A percentile compares a stretch with the other conserved stretches of the same genome.
phyloP scores from a whole-genome alignment of 1,140 invertebrate species.

The Odontomachus brunneus region DNA sequence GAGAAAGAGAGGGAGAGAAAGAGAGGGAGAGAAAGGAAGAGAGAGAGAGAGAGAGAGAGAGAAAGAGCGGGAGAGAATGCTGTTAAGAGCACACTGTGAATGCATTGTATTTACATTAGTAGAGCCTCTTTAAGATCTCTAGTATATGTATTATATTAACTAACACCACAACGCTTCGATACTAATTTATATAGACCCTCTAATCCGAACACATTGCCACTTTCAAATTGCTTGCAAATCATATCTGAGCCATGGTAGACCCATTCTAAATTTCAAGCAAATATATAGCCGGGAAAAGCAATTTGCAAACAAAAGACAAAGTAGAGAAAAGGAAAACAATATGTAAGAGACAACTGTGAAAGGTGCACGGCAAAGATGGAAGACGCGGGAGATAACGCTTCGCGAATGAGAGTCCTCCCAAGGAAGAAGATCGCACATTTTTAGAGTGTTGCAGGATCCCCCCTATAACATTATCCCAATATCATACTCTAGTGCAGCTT shows the following conservation, averaged over 20 bases:
- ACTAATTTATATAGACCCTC: conserved; percentile 70
- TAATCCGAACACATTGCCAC: conserved; percentile 87
- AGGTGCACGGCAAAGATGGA: conserved; percentile 17
- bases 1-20: not conserved
- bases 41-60: not conserved
- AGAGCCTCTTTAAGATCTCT: not conserved
- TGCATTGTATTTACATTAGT: conserved; percentile 54
- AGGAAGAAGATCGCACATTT: conserved; percentile 54
- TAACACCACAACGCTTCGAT: conserved; percentile 65
- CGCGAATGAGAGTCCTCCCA: conserved; percentile 13
- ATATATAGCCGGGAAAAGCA: conserved; percentile 81
- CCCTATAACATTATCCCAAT: conserved; percentile 51
- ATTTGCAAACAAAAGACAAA: conserved; percentile 69
- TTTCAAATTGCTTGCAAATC: conserved; percentile 87
- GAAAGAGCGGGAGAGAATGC: not conserved
- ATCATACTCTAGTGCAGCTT: conserved; percentile 37
- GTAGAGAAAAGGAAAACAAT: conserved; percentile 69
- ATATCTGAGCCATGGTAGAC: conserved; percentile 88
- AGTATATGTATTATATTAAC: conserved; percentile 60
- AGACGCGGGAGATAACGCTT: conserved; percentile 22
- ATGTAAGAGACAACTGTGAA: conserved; percentile 38
- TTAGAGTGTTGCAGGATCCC: conserved; percentile 67
- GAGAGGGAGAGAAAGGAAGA: not conserved
- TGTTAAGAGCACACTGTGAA: conserved; percentile 43
- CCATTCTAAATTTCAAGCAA: conserved; percentile 81